A percentile compares a stretch with the other conserved stretches of the same genome.
Conservation (phyloP, 2,888 invertebrate genomes). For the Melipona bicolor region DNA sequence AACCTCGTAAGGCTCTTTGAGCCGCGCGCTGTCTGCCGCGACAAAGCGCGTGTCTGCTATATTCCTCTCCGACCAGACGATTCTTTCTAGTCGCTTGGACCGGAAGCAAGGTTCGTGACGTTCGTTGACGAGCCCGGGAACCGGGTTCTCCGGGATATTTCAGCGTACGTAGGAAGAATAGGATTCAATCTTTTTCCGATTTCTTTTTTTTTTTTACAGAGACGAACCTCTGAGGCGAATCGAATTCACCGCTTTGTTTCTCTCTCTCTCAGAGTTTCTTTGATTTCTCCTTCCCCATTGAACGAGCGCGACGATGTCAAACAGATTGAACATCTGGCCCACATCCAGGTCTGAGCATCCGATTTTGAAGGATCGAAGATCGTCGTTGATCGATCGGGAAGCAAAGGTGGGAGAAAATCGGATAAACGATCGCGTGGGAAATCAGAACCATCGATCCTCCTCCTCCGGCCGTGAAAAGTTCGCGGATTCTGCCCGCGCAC, state of each 20-base stretch:
- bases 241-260: neutral
- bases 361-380: neutral
- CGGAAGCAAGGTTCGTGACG: neutral
- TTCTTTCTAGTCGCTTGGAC: neutral
- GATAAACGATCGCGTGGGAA: neutral
- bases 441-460: neutral
- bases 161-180: too few relatives aligned
- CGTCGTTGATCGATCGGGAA: neutral
- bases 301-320: neutral
- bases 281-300: neutral
- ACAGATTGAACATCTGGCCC: too few relatives aligned
- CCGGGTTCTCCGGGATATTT: neutral
- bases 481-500: neutral
- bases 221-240: neutral
- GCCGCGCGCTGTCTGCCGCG: neutral
- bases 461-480: neutral
- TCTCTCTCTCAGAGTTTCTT: neutral
- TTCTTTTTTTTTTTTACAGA: neutral
- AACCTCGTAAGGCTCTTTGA: constrained; percentile 26
- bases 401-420: neutral
- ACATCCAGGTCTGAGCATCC: too few relatives aligned
- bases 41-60: neutral
- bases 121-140: neutral
- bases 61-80: neutral
- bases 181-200: neutral